These are phyloP conservation scores for Allolobophora icterica DNA, from an alignment of 2,888 invertebrate species.

Conservation along the genomic window DNA sequence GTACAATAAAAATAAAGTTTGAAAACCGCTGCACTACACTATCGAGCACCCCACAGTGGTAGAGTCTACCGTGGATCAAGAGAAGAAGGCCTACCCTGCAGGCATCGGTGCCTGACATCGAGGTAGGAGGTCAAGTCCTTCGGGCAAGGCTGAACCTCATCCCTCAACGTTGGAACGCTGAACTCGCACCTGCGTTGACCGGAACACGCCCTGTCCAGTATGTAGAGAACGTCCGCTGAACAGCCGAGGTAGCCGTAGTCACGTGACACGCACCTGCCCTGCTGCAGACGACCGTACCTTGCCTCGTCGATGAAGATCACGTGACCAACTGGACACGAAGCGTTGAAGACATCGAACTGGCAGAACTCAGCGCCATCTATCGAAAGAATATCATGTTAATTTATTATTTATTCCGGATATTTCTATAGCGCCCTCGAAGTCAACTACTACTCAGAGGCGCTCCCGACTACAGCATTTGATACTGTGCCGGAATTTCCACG, in stretches of 20 bases:
- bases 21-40: no score
- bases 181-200: slow-evolving; percentile 30
- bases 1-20: no score
- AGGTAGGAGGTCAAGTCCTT: slow-evolving; percentile 43
- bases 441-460: no score
- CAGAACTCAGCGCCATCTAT: slow-evolving; percentile 33
- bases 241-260: slow-evolving; percentile 39
- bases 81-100: slow-evolving; percentile 23
- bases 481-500: no score
- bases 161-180: slow-evolving; percentile 24
- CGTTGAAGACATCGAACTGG: slow-evolving; percentile 39
- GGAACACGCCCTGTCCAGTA: slow-evolving; percentile 34
- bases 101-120: slow-evolving; percentile 40
- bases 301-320: slow-evolving; percentile 38
- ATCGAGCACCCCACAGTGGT: no score
- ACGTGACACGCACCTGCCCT: slow-evolving; percentile 33
- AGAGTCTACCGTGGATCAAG: no score
- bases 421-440: no score
- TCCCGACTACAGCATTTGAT: no score
- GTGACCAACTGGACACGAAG: slow-evolving; percentile 21
- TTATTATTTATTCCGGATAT: no score
- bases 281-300: slow-evolving; percentile 34
- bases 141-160: slow-evolving; percentile 41
- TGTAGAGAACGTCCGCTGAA: slow-evolving; percentile 33
- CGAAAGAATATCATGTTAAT: not conserved